Evolutionary conservation across 2,797 vertebrate genomes (phyloP), one percentile per base, ranked within the genome.

Genomic region (Huso huso): DNA sequence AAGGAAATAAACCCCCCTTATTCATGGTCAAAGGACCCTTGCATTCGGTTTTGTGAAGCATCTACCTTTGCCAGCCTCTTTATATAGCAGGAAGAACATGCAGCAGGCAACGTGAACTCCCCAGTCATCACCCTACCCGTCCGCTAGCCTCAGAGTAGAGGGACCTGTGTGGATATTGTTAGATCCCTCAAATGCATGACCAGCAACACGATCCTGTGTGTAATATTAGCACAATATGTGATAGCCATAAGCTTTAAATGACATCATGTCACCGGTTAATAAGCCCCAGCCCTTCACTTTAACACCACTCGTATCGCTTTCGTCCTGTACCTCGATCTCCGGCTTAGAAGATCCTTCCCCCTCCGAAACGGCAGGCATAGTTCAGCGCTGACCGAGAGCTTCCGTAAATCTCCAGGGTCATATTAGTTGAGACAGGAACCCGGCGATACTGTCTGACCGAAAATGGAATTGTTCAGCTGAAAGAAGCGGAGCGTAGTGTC

Each of bases 331-430:
- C 61, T 60, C 57, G 49, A 62, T 59, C 50, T 12, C 15, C 15
- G 58, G 53, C 51, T 65, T 51, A 65, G 64, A 50, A 79, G 66
- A 72, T 73, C 61, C 70, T 66, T 72, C 74, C 69, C 71, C 64
- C 75, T 69, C 51, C 71, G 72, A 82, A 79, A 80, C 71, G 70
- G 71, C 80, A 12, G 78, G 75, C 79, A 81, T 80, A 73, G 74
- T 77, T 79, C 66, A 73, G 70, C 65, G 64, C 51, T 83, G 82
- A 85, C 78, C 70, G 77, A 65, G 67, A 57, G 69, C 80, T 75
- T 82, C 67, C 61, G 48, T 12, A 59, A 79, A 77, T 69, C 71
- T 64, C 64, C 6, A 7, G 69, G 74, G 66, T 81, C 80, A 78
- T 80, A 82, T 83, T 82, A 83, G 79, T 72, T 76, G 70, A 63